A percentile compares a stretch with the other conserved stretches of the same genome.
Conservation (phyloP, 2,113 vertebrate genomes). For the Epinephelus fuscoguttatus region DNA sequence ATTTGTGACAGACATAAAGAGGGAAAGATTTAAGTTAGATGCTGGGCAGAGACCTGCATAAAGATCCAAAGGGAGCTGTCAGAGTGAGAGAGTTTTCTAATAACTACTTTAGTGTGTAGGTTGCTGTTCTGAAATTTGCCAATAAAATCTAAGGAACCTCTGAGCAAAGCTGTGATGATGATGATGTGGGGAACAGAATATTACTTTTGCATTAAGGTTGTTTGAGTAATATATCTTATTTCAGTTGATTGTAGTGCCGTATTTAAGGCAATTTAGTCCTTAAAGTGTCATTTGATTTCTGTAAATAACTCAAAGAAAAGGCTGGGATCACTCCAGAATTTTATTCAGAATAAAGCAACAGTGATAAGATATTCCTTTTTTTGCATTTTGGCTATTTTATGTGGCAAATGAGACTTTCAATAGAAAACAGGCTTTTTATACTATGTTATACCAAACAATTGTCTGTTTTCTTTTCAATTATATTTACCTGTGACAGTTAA, state of each 20-base stretch:
- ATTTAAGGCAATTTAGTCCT: neutral
- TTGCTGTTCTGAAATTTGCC: neutral
- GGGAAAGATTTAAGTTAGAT: neutral
- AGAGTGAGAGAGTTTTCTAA: neutral
- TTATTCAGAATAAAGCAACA: neutral
- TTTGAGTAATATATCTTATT: no score
- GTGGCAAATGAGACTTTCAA: neutral
- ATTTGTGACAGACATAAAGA: neutral
- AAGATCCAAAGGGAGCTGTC: neutral
- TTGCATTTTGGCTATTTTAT: neutral
- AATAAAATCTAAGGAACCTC: neutral
- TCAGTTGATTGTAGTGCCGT: neutral
- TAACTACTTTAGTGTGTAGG: neutral
- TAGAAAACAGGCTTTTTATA: neutral
- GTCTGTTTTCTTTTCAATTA: neutral
- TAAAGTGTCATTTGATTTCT: neutral
- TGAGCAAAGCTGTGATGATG: neutral
- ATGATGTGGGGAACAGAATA: neutral
- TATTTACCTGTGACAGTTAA: neutral
- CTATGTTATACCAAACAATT: neutral
- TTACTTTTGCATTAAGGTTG: neutral
- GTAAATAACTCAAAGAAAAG: neutral
- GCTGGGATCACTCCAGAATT: no score
- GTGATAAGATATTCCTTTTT: neutral
- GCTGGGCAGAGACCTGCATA: neutral